Conservation (phyloP, 2,888 invertebrate species). For the Meloe dianella region DNA sequence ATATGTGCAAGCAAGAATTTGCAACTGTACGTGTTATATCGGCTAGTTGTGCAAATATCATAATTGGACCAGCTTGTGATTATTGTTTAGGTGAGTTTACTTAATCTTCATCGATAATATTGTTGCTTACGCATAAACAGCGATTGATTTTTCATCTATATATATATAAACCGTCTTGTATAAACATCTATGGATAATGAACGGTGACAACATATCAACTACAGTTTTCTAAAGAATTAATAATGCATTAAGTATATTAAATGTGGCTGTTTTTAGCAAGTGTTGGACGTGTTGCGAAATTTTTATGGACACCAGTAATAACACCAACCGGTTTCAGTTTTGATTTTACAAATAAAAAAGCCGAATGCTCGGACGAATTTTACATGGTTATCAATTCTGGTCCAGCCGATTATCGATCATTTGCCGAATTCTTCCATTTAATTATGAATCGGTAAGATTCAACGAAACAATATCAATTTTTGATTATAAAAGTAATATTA, state of each 20-base stretch:
- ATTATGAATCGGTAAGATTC: slow-evolving; percentile 71
- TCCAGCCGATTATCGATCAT: slow-evolving; percentile 73
- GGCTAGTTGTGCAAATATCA: slow-evolving; percentile 77
- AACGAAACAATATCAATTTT: slow-evolving; percentile 4
- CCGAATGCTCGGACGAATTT: slow-evolving; percentile 74
- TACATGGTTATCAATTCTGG: slow-evolving; percentile 80
- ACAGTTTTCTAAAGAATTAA: slow-evolving; percentile 2
- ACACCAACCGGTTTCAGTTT: slow-evolving; percentile 82
- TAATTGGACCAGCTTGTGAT: slow-evolving; percentile 83
- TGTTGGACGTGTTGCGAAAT: slow-evolving; percentile 79
- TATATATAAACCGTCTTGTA: background rate
- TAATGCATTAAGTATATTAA: slow-evolving; percentile 1
- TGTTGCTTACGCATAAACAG: slow-evolving; percentile 1
- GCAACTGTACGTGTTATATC: slow-evolving; percentile 76
- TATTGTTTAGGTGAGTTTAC: slow-evolving; percentile 76
- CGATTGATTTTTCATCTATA: background rate
- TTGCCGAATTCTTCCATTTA: slow-evolving; percentile 73
- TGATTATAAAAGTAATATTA: slow-evolving; percentile 8
- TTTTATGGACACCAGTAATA: slow-evolving; percentile 76
- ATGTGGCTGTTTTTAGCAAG: slow-evolving; percentile 67
- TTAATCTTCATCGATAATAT: background rate
- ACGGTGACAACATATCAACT: background rate
- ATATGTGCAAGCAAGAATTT: slow-evolving; percentile 75
- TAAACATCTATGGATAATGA: background rate
- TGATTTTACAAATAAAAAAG: slow-evolving; percentile 78